These are phyloP conservation scores for Orthonevra nobilis DNA, from an alignment of 2,888 invertebrate species.

Conservation along the genomic window DNA sequence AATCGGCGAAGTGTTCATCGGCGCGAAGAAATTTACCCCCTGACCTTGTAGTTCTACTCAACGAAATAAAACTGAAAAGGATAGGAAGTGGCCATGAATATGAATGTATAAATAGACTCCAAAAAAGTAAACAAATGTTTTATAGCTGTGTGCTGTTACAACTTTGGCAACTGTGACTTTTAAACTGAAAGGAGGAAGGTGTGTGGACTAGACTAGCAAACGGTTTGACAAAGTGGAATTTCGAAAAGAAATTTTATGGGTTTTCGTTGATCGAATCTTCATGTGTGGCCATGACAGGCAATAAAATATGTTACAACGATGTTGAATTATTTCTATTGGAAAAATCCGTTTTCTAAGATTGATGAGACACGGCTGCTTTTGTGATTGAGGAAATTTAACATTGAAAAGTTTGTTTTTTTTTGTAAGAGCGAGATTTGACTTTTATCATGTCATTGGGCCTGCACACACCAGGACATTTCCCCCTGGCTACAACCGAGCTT, in stretches of 20 bases:
- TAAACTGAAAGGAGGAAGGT: not conserved
- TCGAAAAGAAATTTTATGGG: conserved; percentile 23
- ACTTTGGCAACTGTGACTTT: not conserved
- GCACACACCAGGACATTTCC: too few species aligned
- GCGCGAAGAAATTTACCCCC: conserved; percentile 30
- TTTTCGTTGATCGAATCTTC: conserved; percentile 34
- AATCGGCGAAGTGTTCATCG: conserved; percentile 7
- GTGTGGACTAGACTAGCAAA: too few species aligned
- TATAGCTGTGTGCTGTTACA: conserved; percentile 12
- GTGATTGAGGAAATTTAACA: too few species aligned
- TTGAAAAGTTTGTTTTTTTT: too few species aligned
- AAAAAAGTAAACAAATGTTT: conserved; percentile 38
- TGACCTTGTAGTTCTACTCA: conserved; percentile 49
- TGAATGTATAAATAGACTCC: conserved; percentile 30
- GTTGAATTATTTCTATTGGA: conserved; percentile 15
- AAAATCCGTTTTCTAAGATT: not conserved
- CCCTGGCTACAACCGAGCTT: too few species aligned
- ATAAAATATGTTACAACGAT: not conserved
- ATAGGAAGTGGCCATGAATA: conserved; percentile 2
- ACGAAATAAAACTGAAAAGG: conserved; percentile 15
- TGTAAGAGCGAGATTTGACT: too few species aligned
- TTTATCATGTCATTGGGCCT: too few species aligned
- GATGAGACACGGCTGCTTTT: too few species aligned
- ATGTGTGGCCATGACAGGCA: conserved; percentile 15
- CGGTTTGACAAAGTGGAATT: conserved; percentile 2